Conservation (phyloP, 2,113 vertebrate genomes). For the Telmatochromis bifrenatus region DNA sequence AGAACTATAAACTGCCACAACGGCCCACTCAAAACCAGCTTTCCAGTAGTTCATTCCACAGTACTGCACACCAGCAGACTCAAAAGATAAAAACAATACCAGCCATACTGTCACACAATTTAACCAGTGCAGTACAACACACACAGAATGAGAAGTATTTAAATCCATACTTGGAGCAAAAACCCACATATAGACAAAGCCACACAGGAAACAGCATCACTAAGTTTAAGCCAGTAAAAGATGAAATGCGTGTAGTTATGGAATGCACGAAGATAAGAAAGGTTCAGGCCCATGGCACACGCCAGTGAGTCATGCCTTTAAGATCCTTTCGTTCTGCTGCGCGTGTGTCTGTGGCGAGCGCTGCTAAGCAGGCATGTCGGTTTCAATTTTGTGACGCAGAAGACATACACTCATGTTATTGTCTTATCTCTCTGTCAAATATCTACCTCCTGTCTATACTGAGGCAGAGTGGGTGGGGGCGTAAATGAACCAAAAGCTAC, state of each 20-base stretch:
- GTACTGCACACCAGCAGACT: not conserved
- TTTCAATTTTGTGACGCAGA: not conserved
- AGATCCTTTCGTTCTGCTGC: not conserved
- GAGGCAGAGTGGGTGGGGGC: not conserved
- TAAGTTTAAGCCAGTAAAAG: not conserved
- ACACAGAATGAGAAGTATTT: not conserved
- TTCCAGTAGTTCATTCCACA: not conserved
- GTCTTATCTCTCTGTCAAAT: not conserved
- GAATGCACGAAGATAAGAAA: conserved; percentile 24
- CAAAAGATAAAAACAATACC: not conserved
- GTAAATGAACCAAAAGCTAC: not conserved
- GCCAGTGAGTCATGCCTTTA: not conserved
- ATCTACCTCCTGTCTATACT: not conserved
- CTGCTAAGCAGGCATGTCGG: not conserved
- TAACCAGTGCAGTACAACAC: not conserved
- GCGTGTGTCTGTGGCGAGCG: not conserved
- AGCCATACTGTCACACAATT: not conserved
- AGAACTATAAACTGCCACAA: not conserved
- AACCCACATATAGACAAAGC: not conserved
- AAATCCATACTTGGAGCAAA: not conserved
- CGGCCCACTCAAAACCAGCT: not conserved
- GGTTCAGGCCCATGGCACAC: not conserved
- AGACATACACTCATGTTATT: not conserved
- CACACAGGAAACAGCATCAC: not conserved
- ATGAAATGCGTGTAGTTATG: not conserved